Evolutionary conservation across 2,888 invertebrate genomes (phyloP), one percentile per base, ranked within the genome.

Genomic region (Branchipolynoe longqiensis): DNA sequence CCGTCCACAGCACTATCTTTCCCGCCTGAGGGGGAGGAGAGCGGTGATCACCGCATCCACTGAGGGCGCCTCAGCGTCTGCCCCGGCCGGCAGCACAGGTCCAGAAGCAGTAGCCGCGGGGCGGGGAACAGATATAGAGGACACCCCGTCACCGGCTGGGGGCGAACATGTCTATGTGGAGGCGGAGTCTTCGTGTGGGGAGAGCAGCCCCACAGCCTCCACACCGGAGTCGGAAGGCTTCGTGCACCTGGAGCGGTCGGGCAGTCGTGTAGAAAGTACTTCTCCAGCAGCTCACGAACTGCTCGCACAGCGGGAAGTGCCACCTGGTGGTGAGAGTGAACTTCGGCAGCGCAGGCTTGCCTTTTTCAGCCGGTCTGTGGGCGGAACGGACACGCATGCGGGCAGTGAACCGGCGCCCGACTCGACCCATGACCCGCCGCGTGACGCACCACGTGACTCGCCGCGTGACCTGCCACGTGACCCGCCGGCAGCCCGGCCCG

Each of bases 191-290:
- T 48, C 48, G 8, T 18, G 8, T 12, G 8, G 8, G 48, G 78
- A 41, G 28, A 2, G 0, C 1, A 33, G 1, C 25, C 41, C 48
- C 0, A 18, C 78, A 1, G 31, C 78, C 2, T 78, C 78, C 31
- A 78, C 78, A 0, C 78, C 78, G 1, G 78, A 48, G 31, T 78
- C 78, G 28, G 78, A 78, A 28, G 33, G 54, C 48, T 78, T 78
- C 48, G 78, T 48, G n/a, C 78, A 78, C 38, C 36, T 69, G 3
- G 38, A 22, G 2, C 36, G 2, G n/a, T 25, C 28, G 6, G n/a
- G 31, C 0, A 31, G 28, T 28, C 25, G 48, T 14, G 12, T 25
- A 22, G 82, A 18, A 12, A 33, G 22, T 14, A 38, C 33, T 28
- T n/a, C 8, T 6, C 58, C 58, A 14, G 33, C 2, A 1, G 28